These are phyloP conservation scores for Lasiurus cinereus DNA, from an alignment of 2,113 vertebrate species.

Conservation along the genomic window DNA sequence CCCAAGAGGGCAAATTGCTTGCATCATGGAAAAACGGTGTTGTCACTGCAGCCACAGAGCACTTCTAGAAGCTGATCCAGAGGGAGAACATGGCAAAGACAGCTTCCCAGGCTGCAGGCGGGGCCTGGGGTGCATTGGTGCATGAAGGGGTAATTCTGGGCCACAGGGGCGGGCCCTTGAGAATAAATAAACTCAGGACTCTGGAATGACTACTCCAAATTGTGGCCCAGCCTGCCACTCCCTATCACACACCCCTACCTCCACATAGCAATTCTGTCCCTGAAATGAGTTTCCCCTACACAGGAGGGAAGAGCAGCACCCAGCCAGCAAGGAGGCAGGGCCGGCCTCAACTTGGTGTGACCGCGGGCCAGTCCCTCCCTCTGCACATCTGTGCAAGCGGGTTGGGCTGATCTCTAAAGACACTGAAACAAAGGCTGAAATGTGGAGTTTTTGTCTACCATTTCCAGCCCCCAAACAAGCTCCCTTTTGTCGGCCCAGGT, in stretches of 20 bases:
- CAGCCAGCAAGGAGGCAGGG: not conserved
- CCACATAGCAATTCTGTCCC: not conserved
- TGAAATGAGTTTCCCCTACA: not conserved
- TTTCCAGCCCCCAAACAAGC: not conserved
- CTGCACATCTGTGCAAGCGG: not conserved
- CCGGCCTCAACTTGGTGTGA: not conserved
- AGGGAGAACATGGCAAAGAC: constrained; percentile 88
- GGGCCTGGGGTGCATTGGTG: constrained; percentile 81
- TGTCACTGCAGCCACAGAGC: constrained; percentile 69
- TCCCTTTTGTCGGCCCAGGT: not conserved
- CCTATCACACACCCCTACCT: not conserved
- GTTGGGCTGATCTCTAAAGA: not conserved
- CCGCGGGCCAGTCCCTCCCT: constrained; percentile 29
- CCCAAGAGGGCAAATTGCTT: constrained; percentile 88
- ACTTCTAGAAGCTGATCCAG: constrained; percentile 85
- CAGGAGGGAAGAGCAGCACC: not conserved
- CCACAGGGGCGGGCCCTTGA: constrained; percentile 72
- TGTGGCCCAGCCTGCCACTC: constrained; percentile 32
- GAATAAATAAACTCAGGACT: constrained; percentile 80
- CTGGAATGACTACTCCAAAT: constrained; percentile 68
- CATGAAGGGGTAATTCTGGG: constrained; percentile 88
- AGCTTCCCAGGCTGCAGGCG: constrained; percentile 84
- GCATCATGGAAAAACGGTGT: constrained; percentile 89
- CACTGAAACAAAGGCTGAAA: not conserved
- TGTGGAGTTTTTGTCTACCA: not conserved